Evolutionary conservation across 1,140 invertebrate species (phyloP).

Genomic region (Galleria mellonella): DNA sequence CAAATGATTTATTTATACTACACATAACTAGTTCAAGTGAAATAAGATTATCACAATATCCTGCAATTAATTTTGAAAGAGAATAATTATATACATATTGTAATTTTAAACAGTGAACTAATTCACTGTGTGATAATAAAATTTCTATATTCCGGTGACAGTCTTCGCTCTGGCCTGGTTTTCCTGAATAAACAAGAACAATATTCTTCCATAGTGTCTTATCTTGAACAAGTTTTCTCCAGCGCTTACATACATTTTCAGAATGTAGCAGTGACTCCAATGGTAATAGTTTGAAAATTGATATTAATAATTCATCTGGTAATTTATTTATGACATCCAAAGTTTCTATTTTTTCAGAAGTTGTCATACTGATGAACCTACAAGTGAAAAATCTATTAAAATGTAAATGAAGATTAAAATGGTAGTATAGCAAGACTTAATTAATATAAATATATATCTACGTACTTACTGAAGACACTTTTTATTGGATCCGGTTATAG

Average conservation of each 20-base stretch:
- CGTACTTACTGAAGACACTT: no score
- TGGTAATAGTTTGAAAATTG: constrained; percentile 55
- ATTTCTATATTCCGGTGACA: constrained; percentile 45
- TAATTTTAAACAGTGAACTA: constrained; percentile 42
- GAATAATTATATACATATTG: constrained; percentile 61
- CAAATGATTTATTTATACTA: constrained; percentile 46
- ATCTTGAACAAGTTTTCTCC: constrained; percentile 46
- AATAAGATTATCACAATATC: constrained; percentile 47
- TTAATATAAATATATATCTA: no score
- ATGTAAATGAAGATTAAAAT: no score
- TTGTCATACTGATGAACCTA: constrained; percentile 9
- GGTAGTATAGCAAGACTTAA: no score
- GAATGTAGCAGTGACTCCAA: constrained; percentile 42
- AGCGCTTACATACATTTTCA: constrained; percentile 47
- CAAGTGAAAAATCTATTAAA: background rate
- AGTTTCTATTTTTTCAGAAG: constrained; percentile 19
- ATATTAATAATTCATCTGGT: constrained; percentile 59
- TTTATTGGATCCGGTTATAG: no score
- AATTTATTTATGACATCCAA: constrained; percentile 32
- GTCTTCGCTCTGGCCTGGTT: constrained; percentile 47
- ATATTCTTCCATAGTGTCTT: constrained; percentile 48
- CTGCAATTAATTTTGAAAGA: constrained; percentile 39
- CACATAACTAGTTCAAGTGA: constrained; percentile 61
- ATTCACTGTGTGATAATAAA: constrained; percentile 39
- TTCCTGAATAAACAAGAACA: constrained; percentile 47